Percentiles rank a stretch among this genome's conserved stretches.
Conservation (phyloP, 2,797 vertebrate genomes). For the Ptychobarbus kaznakovi region DNA sequence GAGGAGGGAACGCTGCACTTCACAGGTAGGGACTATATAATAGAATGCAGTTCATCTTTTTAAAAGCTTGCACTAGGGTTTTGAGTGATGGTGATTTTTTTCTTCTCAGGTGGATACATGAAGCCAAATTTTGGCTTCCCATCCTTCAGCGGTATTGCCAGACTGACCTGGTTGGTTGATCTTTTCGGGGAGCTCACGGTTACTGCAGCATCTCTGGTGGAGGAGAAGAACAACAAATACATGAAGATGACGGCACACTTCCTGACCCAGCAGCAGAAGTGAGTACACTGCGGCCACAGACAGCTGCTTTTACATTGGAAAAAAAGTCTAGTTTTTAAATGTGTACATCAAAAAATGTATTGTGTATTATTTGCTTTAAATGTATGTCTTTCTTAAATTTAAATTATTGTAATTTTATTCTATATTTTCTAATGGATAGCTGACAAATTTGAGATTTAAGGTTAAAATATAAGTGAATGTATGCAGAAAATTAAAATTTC, state of each 20-base stretch:
- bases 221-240: conserved; percentile 76
- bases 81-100: neutral
- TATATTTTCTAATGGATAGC: neutral
- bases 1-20: conserved; percentile 90
- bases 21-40: conserved; percentile 79
- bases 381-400: no score
- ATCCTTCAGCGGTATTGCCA: conserved; percentile 88
- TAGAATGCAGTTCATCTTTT: no score
- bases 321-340: no score
- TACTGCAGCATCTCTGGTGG: conserved; percentile 78
- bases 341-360: no score
- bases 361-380: no score
- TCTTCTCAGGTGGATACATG: conserved; percentile 78
- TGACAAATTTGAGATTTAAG: neutral
- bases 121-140: conserved; percentile 84
- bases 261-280: conserved; percentile 82
- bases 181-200: conserved; percentile 90
- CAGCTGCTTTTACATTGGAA: neutral
- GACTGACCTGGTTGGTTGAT: conserved; percentile 92
- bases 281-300: conserved; percentile 47
- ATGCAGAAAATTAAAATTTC: neutral
- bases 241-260: conserved; percentile 88
- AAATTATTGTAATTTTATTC: neutral
- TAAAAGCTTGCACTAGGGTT: neutral
- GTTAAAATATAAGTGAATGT: neutral